These are phyloP conservation scores for Linyphia triangularis DNA, from an alignment of 2,888 invertebrate genomes.

Conservation along the genomic window DNA sequence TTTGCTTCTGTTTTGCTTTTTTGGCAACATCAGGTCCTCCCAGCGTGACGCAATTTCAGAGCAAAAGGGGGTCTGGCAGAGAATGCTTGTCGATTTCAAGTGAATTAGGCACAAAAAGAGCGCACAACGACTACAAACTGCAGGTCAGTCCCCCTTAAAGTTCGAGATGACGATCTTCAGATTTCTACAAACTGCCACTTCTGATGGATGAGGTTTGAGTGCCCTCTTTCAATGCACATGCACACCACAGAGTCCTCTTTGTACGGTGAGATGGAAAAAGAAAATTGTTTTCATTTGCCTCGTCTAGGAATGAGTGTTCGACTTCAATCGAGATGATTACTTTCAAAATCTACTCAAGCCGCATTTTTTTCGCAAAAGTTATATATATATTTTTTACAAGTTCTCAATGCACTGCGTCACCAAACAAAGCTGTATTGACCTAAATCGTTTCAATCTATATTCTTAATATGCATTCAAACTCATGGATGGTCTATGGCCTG, in stretches of 20 bases:
- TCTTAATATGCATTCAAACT: too few species aligned
- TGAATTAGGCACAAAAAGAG: neutral
- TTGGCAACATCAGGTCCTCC: conserved; percentile 41
- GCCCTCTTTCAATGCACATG: neutral
- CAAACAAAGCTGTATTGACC: too few species aligned
- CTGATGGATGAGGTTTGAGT: conserved; percentile 2
- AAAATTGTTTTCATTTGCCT: neutral
- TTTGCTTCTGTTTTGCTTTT: conserved; percentile 20
- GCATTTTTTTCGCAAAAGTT: too few species aligned
- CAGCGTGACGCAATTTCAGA: conserved; percentile 38
- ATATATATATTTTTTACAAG: too few species aligned
- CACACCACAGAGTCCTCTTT: neutral
- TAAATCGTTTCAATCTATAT: too few species aligned
- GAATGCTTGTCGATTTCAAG: neutral
- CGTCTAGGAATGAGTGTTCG: neutral
- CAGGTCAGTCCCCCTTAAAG: conserved; percentile 34
- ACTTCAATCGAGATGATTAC: too few species aligned
- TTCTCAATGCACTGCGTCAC: too few species aligned
- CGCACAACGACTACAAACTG: neutral
- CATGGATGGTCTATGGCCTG: too few species aligned
- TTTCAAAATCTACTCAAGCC: too few species aligned
- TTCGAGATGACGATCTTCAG: neutral
- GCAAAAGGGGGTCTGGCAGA: neutral
- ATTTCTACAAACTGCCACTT: neutral
- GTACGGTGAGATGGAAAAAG: neutral